These are phyloP conservation scores for Aphyosemion australe DNA, from an alignment of 2,113 vertebrate genomes.

Conservation along the genomic window DNA sequence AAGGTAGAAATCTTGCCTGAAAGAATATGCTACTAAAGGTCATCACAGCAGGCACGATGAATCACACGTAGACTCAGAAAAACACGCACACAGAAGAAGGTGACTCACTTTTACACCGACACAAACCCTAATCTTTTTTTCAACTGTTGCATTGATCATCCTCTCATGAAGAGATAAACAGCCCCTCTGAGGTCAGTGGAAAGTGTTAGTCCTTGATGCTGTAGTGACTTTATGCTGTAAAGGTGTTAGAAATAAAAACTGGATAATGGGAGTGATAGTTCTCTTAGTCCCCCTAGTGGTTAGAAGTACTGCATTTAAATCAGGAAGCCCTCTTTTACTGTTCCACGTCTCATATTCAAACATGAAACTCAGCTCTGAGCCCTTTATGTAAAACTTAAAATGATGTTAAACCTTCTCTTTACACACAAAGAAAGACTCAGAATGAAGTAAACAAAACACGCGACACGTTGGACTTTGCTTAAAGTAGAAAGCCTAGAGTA, in stretches of 20 bases:
- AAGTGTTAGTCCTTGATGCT: background rate
- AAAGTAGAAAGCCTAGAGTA: background rate
- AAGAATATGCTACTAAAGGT: constrained; percentile 41
- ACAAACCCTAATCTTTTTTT: constrained; percentile 7
- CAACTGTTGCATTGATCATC: background rate
- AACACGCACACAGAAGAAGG: background rate
- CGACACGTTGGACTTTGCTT: no score
- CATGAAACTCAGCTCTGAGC: background rate
- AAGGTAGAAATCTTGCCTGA: constrained; percentile 8
- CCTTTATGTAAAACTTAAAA: constrained; percentile 3
- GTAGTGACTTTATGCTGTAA: constrained; percentile 6
- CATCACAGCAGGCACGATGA: constrained; percentile 33
- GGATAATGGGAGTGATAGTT: constrained; percentile 43
- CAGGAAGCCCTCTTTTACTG: constrained; percentile 11
- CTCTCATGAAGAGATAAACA: background rate
- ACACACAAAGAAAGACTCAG: background rate
- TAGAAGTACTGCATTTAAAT: constrained; percentile 14
- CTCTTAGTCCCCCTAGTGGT: constrained; percentile 76
- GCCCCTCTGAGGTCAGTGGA: background rate
- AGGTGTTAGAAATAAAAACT: constrained; percentile 3
- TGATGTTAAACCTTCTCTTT: constrained; percentile 1
- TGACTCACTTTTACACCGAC: constrained; percentile 2
- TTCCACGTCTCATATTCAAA: background rate
- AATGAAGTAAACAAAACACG: no score
- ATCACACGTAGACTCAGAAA: constrained; percentile 12